A percentile compares a stretch with the other conserved stretches of the same genome.
phyloP scores from a whole-genome alignment of 2,113 vertebrate species.

The Paradisaea rubra region DNA sequence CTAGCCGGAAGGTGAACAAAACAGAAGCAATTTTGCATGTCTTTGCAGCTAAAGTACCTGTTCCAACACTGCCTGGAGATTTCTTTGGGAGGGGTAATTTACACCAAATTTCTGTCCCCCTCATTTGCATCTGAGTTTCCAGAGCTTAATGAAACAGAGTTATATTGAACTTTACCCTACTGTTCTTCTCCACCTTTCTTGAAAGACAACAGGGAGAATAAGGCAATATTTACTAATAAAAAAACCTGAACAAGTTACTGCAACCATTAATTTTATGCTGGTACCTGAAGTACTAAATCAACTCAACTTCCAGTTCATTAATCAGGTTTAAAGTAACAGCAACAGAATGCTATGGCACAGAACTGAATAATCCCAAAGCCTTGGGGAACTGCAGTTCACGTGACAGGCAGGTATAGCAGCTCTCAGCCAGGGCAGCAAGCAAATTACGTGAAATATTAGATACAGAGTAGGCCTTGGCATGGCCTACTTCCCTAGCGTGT shows the following conservation, averaged over 20 bases:
- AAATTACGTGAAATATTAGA: conserved; percentile 17
- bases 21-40: background rate
- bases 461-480: background rate
- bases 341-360: conserved; percentile 7
- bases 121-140: background rate
- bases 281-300: conserved; percentile 24
- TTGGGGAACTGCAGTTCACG: background rate
- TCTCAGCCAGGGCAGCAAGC: background rate
- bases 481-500: background rate
- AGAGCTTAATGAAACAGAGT: background rate
- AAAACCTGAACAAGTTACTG: background rate
- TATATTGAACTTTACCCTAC: background rate
- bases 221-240: background rate
- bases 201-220: background rate
- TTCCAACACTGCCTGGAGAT: background rate
- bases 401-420: background rate
- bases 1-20: background rate
- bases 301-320: conserved; percentile 7
- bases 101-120: background rate
- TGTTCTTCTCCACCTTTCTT: background rate
- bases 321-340: conserved; percentile 38
- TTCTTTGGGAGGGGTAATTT: background rate
- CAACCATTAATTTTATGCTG: conserved; percentile 3
- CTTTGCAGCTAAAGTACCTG: background rate
- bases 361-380: conserved; percentile 38